Evolutionary conservation across 1,140 invertebrate species (phyloP).

Genomic region (Dendrolimus kikuchii): DNA sequence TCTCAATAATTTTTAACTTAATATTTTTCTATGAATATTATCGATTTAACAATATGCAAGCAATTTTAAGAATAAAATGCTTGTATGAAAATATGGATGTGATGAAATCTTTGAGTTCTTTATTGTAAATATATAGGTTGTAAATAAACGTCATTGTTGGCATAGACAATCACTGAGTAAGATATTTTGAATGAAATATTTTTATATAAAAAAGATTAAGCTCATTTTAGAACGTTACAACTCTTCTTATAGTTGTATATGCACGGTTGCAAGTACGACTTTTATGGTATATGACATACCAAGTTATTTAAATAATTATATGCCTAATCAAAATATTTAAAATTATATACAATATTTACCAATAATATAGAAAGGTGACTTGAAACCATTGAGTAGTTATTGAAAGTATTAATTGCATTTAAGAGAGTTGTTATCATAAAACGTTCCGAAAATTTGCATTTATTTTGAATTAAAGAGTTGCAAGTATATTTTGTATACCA

Average conservation of each 20-base stretch:
- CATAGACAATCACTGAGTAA: conserved; percentile 51
- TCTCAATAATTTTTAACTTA: too few species aligned
- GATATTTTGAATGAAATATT: conserved; percentile 63
- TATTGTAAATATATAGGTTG: conserved; percentile 41
- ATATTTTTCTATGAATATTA: too few species aligned
- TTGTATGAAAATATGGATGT: too few species aligned
- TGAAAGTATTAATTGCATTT: conserved; percentile 10
- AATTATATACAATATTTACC: conserved; percentile 6
- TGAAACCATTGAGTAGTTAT: conserved; percentile 43
- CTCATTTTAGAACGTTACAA: too few species aligned
- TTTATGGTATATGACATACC: too few species aligned
- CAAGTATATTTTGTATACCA: conserved; percentile 15
- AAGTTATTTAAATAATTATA: too few species aligned
- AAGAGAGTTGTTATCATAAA: conserved; percentile 4
- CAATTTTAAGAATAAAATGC: too few species aligned
- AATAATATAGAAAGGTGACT: conserved; percentile 12
- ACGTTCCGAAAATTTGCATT: conserved; percentile 31
- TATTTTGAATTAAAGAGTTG: conserved; percentile 11
- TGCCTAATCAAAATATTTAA: not conserved
- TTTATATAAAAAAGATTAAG: conserved; percentile 37
- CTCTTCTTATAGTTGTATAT: too few species aligned
- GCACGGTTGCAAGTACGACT: too few species aligned
- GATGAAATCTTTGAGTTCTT: conserved; percentile 1
- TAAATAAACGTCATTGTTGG: conserved; percentile 46
- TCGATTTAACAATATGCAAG: too few species aligned